Conservation (phyloP, 92 coral and sea anemone species). For the Epizoanthus rinbou region DNA sequence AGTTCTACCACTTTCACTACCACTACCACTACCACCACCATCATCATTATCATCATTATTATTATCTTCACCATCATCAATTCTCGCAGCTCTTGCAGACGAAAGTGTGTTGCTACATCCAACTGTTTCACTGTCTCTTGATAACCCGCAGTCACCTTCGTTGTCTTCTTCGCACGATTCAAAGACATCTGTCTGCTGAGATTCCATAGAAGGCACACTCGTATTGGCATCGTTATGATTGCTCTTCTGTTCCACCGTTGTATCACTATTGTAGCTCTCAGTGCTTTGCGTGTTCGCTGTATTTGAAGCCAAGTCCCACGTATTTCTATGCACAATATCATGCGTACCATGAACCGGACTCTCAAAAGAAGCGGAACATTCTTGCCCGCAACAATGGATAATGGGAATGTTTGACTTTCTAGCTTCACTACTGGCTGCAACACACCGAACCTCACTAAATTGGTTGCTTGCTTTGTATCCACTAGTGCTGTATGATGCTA, state of each 20-base stretch:
- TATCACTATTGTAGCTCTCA: neutral
- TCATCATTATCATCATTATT: neutral
- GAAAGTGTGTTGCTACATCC: neutral
- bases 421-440: neutral
- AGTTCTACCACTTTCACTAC: no score
- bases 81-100: neutral
- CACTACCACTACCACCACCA: neutral
- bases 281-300: neutral
- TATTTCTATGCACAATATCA: neutral
- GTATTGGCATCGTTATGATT: no score
- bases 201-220: neutral
- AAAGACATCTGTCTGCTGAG: neutral
- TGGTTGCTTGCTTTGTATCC: neutral
- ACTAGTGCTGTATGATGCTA: neutral
- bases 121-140: neutral
- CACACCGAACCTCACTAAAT: neutral
- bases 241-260: no score
- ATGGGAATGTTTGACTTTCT: neutral
- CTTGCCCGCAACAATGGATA: neutral
- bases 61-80: neutral
- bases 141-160: neutral
- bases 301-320: neutral
- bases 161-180: conserved; percentile 23
- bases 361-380: neutral
- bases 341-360: neutral